Conservation (phyloP, 2,797 vertebrate genomes). For the Pelochelys cantorii region DNA sequence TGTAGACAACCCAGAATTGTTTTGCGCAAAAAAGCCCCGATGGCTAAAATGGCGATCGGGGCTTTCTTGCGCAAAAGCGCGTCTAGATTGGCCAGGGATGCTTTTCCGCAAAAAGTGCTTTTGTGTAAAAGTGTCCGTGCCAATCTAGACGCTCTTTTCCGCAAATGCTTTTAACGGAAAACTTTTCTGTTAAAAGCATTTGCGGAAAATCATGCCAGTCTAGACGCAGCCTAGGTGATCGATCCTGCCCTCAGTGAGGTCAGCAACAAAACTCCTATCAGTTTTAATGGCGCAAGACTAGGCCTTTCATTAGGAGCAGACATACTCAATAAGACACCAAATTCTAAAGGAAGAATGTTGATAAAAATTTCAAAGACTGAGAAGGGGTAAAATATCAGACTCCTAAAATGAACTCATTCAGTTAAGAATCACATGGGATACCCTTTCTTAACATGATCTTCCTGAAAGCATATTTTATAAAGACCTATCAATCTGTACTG, state of each 20-base stretch:
- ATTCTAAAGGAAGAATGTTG: fast-evolving
- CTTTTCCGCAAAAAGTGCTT: too few species aligned
- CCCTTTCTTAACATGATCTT: not conserved
- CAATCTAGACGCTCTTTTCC: too few species aligned
- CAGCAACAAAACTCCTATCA: not conserved
- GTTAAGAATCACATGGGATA: not conserved
- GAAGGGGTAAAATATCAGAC: not conserved
- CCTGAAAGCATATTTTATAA: not conserved
- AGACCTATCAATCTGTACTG: not conserved
- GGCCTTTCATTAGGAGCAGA: not conserved
- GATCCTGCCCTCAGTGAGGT: constrained; percentile 23
- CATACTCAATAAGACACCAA: not conserved
- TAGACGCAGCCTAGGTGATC: not conserved
- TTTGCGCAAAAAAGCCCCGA: too few species aligned
- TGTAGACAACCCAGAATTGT: too few species aligned
- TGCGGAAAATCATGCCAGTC: too few species aligned
- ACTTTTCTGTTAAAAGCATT: too few species aligned
- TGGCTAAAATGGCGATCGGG: too few species aligned
- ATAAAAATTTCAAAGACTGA: not conserved
- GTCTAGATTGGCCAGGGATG: too few species aligned
- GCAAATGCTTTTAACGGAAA: too few species aligned
- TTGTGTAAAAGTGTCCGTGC: too few species aligned
- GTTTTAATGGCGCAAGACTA: not conserved
- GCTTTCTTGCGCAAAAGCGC: too few species aligned
- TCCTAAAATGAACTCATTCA: not conserved